Base-by-base conservation (phyloP, 1,140 invertebrate genomes). In the Augochlora pura region DNA sequence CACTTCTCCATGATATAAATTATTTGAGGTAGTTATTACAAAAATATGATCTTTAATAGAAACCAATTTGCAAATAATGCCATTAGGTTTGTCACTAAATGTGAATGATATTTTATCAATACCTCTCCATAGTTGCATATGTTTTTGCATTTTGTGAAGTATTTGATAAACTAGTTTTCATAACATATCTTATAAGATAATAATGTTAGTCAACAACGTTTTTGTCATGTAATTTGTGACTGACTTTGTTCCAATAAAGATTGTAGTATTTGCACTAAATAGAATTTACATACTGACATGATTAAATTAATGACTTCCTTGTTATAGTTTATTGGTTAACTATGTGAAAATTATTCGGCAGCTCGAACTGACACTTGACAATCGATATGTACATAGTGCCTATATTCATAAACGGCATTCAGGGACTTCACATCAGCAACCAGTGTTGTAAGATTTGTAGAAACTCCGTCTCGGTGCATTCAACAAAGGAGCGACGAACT, bases 91-190 rank as follows among this genome's bases (percentile, higher is more conserved):
- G 68, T 91, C 90, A 27, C 70, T 77, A 81, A 91, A 91, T 49
- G 69, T 84, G 42, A 87, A 87, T 4, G 65, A 81, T 18, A 93
- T 67, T 83, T 82, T 89, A 67, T 93, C 89, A 73, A 82, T 86
- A 59, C 90, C 91, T 57, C 81, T 86, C 92, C 92, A 93, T 39
- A 93, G 75, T 76, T 92, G 87, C 86, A 92, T 88, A 66, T 87
- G 77, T 71, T 89, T 90, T 80, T 90, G 91, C 86, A 86, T 89
- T 79, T 81, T 90, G 83, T 83, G 72, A 70, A 74, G 85, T 70
- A 76, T 77, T 82, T 85, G 88, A 88, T 84, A 77, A 74, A 64
- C 16, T 27, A 70, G 60, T 84, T 77, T 59, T 72, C 85, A 87
- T 91, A 89, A 89, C 85, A 2, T 74, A 25, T 32, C 23, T 67